Base-by-base conservation (phyloP, 2,113 vertebrate species). In the Leucopternis melanops region DNA sequence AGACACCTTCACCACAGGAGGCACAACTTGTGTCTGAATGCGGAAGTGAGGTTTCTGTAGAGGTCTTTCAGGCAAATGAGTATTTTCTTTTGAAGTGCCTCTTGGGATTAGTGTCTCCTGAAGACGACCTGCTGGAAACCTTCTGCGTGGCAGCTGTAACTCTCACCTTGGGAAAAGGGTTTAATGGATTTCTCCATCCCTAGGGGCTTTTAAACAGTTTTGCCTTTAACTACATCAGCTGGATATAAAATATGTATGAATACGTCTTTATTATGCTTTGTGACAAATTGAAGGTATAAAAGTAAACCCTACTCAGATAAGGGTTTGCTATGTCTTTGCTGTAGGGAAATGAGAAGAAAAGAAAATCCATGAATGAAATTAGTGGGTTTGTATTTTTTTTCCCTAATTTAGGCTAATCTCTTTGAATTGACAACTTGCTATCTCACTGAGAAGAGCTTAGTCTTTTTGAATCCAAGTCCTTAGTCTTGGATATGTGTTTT, bases 111-210 rank as follows among this genome's bases (percentile, higher is more conserved):
- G 15, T 58, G 17, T 75, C 36, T 96, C n/a, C 65, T 5, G 22
- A 86, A 88, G 42, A 92, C 44, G 59, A 73, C 70, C 16, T 85
- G 66, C 94, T 94, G 82, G 94, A 96, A 97, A 86, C 57, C 36
- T 95, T 20, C 26, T 87, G 57, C 9, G 5, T 95, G 61, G 69
- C 19, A 29, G 57, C 97, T 77, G 31, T 92, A 82, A 84, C 88
- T 96, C 66, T 82, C 73, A 75, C 74, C 40, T 89, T 89, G 74
- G 86, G 54, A 93, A 88, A 96, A 95, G 81, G 72, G 88, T 86
- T 92, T 92, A 81, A 65, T 90, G 47, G 62, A 77, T 92, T 93
- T 50, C 66, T 40, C 36, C 2, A 29, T 95, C 91, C 71, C 79
- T 81, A 52, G 70, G 36, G 59, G 13, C 10, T 8, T 79, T 94